Conservation (phyloP, 2,888 invertebrate species). For the Ceratothoa steindachneri region DNA sequence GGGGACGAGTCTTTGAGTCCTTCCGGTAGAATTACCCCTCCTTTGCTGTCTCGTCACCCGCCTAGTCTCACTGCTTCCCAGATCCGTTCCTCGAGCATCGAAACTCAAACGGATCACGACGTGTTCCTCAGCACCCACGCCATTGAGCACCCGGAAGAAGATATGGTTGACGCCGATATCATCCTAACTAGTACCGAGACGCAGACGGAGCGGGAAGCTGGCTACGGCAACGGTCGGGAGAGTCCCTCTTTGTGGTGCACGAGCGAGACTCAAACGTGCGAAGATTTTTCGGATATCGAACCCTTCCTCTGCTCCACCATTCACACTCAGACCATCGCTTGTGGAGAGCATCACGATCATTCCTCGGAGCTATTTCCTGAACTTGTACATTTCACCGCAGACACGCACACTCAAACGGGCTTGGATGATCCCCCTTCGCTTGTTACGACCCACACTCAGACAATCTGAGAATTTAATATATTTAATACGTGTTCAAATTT, state of each 20-base stretch:
- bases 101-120: slow-evolving; percentile 44
- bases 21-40: neutral
- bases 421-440: slow-evolving; percentile 41
- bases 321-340: slow-evolving; percentile 39
- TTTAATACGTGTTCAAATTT: too few relatives aligned
- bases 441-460: slow-evolving; percentile 44
- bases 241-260: slow-evolving; percentile 31
- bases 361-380: slow-evolving; percentile 36
- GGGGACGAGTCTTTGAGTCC: neutral
- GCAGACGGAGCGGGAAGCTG: slow-evolving; percentile 18
- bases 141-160: neutral
- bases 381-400: slow-evolving; percentile 21
- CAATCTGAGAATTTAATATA: slow-evolving; percentile 12
- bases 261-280: slow-evolving; percentile 43
- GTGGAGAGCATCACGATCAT: slow-evolving; percentile 27
- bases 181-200: slow-evolving; percentile 27
- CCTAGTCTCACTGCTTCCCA: neutral
- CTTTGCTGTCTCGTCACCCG: neutral
- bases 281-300: slow-evolving; percentile 43
- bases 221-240: too few relatives aligned
- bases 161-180: neutral
- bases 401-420: slow-evolving; percentile 43
- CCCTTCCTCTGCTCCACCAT: slow-evolving; percentile 43
- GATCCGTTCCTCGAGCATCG: slow-evolving; percentile 39
- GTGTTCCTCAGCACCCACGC: slow-evolving; percentile 23